Percentiles rank a stretch among this genome's conserved stretches.
Evolutionary conservation across 1,140 invertebrate genomes (phyloP).

Genomic region (Subanguina moxae): DNA sequence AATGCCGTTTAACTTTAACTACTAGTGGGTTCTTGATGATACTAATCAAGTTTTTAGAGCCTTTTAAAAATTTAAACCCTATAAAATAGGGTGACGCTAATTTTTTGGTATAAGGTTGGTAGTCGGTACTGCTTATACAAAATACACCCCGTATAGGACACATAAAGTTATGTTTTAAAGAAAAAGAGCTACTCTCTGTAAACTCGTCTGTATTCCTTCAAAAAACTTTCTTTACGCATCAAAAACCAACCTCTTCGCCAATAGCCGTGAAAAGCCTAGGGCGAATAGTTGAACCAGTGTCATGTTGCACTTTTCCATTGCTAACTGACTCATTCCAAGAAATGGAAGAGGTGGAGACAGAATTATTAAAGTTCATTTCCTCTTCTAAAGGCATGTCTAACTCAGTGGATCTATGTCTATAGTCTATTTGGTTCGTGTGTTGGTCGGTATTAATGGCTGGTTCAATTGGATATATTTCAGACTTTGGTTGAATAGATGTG

Average conservation of each 20-base stretch:
- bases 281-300: neutral
- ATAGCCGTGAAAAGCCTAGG: neutral
- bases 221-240: no score
- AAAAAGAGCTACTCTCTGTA: no score
- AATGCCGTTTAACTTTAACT: neutral
- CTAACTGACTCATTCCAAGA: neutral
- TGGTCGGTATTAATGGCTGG: no score
- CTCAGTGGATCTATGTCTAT: neutral
- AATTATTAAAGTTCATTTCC: neutral
- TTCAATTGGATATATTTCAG: neutral
- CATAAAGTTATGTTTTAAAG: no score
- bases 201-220: no score
- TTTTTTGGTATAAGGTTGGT: no score
- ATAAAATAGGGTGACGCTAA: no score
- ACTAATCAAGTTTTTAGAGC: neutral
- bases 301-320: neutral
- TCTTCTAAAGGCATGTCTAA: neutral
- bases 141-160: no score
- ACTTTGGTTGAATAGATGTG: neutral
- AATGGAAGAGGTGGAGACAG: neutral
- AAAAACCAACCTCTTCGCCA: neutral
- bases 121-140: no score
- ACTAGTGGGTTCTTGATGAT: neutral
- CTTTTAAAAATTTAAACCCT: no score
- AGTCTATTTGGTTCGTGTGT: no score